Evolutionary conservation across 2,888 invertebrate species (phyloP), one percentile per base, ranked within the genome.

Genomic region (Cheilosia vernalis): DNA sequence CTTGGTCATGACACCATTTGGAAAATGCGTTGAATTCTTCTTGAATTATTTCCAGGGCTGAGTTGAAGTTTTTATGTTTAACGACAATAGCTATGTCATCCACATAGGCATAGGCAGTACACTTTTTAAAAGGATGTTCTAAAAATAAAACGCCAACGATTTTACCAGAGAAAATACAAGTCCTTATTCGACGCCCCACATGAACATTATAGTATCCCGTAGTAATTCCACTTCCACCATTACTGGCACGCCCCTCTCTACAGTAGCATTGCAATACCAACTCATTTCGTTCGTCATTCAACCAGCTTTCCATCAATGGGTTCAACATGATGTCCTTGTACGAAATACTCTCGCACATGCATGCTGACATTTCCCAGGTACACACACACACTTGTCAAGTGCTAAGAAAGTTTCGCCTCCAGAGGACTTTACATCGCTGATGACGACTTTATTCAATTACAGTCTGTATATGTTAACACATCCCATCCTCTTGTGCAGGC

Each of bases 181-280:
- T 51, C 24, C 63, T 10, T 10, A 44, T 61, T 64, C 49, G 49
- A 61, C 27, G 30, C 51, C 60, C 49, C 10, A n/a, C n/a, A n/a
- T 40, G n/a, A 30, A 17, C 37, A 24, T 64, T 64, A 53, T 66
- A 58, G 70, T 44, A 55, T 40, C 40, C 33, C 27, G 21, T 51
- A 24, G 66, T 66, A 40, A 30, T 27, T 30, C n/a, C 60, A 70
- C 70, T 70, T 76, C 70, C 70, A 82, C 56, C 66, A 72, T 61
- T 56, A 56, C 70, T 72, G 76, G 64, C 82, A 77, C 82, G 67
- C 82, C 82, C 82, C 72, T 72, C 77, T 82, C 72, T 77, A 66
- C 82, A 67, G 56, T 66, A 55, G 19, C 67, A 64, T 72, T 51
- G 64, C 69, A 69, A 81, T 56, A 61, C 67, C 44, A 73, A 53